A percentile compares a stretch with the other conserved stretches of the same genome.
Evolutionary conservation across 2,797 vertebrate genomes (phyloP).

Genomic region (Pangasius sanitwongsei): DNA sequence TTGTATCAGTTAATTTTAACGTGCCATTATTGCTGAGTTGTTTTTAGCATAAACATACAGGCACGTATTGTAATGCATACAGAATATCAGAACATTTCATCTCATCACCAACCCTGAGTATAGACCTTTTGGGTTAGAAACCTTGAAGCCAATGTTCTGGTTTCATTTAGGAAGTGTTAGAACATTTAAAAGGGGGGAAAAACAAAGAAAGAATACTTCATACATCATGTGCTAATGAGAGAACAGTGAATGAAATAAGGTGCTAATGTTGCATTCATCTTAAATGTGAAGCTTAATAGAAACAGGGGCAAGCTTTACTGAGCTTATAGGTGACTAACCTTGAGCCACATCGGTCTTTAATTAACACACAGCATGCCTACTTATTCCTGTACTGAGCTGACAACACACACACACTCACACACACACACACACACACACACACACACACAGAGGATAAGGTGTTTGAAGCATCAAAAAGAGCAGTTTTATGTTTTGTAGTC

Average conservation of each 20-base stretch:
- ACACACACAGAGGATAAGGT: constrained; percentile 45
- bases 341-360: constrained; percentile 67
- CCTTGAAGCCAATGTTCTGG: neutral
- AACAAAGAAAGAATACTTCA: neutral
- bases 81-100: neutral
- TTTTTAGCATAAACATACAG: neutral
- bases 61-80: neutral
- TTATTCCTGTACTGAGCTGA: constrained; percentile 60
- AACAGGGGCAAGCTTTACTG: neutral
- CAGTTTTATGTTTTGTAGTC: neutral
- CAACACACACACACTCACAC: neutral
- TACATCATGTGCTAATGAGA: neutral
- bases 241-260: neutral
- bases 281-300: neutral
- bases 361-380: constrained; percentile 71
- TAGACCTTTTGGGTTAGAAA: neutral
- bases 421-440: constrained; percentile 28
- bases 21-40: neutral
- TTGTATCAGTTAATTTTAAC: neutral
- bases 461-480: constrained; percentile 71
- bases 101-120: neutral
- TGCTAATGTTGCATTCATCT: neutral
- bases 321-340: constrained; percentile 69
- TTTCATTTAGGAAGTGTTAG: neutral
- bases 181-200: neutral